These are phyloP conservation scores for Idaea biselata DNA, from an alignment of 2,888 invertebrate species.

Conservation along the genomic window DNA sequence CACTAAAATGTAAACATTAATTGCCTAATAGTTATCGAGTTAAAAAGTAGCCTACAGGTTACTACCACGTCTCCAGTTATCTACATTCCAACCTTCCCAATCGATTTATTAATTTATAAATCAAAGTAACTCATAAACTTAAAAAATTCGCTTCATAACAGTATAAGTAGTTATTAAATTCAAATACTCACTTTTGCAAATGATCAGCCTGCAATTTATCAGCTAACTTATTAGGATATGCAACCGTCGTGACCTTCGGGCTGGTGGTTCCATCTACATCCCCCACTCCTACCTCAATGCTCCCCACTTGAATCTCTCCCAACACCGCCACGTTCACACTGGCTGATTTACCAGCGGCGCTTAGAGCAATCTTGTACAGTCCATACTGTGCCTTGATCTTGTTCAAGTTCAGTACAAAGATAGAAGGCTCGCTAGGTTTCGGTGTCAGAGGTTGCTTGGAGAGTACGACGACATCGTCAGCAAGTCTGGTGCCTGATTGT, in stretches of 20 bases:
- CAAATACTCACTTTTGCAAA: slow-evolving; percentile 85
- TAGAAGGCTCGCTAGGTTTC: slow-evolving; percentile 80
- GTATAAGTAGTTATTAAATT: too few species aligned
- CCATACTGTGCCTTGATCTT: slow-evolving; percentile 90
- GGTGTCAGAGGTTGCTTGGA: slow-evolving; percentile 82
- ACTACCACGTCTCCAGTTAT: too few species aligned
- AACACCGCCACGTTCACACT: slow-evolving; percentile 85
- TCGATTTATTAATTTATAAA: not conserved
- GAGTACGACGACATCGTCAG: slow-evolving; percentile 87
- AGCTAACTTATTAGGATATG: slow-evolving; percentile 85
- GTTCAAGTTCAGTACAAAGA: slow-evolving; percentile 88
- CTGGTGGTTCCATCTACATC: slow-evolving; percentile 95
- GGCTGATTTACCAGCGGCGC: slow-evolving; percentile 83
- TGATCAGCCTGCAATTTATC: slow-evolving; percentile 90
- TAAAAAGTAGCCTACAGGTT: too few species aligned
- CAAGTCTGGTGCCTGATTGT: slow-evolving; percentile 86
- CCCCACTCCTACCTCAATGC: slow-evolving; percentile 91
- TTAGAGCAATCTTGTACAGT: slow-evolving; percentile 90
- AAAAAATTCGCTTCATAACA: too few species aligned
- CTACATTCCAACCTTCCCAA: too few species aligned
- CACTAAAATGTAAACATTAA: too few species aligned
- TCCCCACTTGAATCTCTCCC: slow-evolving; percentile 87
- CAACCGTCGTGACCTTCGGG: slow-evolving; percentile 87
- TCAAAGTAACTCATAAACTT: slow-evolving; percentile 5
- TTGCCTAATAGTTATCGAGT: too few species aligned